phyloP scores from a whole-genome alignment of 2,888 invertebrate species.

The Antheraea yamamai region DNA sequence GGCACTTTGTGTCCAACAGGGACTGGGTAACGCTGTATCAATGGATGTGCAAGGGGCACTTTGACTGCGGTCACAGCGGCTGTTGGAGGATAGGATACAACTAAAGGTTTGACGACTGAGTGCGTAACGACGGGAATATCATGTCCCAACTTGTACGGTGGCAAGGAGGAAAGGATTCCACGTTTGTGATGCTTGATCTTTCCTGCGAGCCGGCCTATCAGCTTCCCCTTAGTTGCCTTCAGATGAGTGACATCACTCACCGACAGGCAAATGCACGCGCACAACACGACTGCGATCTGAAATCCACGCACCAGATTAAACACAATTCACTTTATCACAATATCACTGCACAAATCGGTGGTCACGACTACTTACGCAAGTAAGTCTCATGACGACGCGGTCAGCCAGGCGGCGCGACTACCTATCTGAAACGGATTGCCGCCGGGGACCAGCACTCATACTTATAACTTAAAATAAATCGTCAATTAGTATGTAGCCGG shows the following conservation, averaged over 20 bases:
- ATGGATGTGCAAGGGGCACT: slow-evolving; percentile 64
- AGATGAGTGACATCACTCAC: slow-evolving; percentile 61
- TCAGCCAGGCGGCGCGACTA: slow-evolving; percentile 63
- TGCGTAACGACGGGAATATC: slow-evolving; percentile 75
- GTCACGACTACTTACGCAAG: slow-evolving; percentile 57
- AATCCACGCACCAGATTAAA: slow-evolving; percentile 58
- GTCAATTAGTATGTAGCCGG: slow-evolving; percentile 70
- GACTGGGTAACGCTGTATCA: slow-evolving; percentile 55
- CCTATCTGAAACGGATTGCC: slow-evolving; percentile 57
- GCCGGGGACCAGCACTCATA: slow-evolving; percentile 59
- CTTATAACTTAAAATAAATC: slow-evolving; percentile 69
- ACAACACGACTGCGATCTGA: slow-evolving; percentile 69
- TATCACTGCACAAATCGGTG: slow-evolving; percentile 34
- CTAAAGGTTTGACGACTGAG: slow-evolving; percentile 72
- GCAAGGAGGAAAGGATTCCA: slow-evolving; percentile 66
- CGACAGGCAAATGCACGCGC: slow-evolving; percentile 55
- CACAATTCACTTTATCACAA: slow-evolving; percentile 40
- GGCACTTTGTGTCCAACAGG: slow-evolving; percentile 65
- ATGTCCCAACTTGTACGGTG: slow-evolving; percentile 74
- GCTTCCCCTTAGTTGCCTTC: slow-evolving; percentile 56
- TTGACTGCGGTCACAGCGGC: slow-evolving; percentile 72
- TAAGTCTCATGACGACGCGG: slow-evolving; percentile 63
- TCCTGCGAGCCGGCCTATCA: slow-evolving; percentile 51
- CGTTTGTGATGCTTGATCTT: slow-evolving; percentile 67
- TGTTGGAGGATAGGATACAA: slow-evolving; percentile 74